Base-by-base conservation (phyloP, 2,113 vertebrate species). In the Tenebrosternarchus preto region DNA sequence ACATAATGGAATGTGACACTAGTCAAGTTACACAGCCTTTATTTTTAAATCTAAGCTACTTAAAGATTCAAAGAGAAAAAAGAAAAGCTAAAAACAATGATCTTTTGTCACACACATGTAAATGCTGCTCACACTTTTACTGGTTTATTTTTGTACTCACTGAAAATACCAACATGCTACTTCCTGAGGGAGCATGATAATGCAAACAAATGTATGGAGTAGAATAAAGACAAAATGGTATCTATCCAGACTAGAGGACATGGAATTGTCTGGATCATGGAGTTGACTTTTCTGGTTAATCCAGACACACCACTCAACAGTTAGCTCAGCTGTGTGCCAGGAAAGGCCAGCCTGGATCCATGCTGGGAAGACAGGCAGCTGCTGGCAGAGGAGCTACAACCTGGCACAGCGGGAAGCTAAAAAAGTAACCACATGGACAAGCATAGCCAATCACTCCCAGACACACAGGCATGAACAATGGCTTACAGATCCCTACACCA, bases 401-500 rank as follows among this genome's bases (percentile, higher is more conserved):
- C 81, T n/a, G 79, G 82, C 80, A 76, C 88, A 89, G 88, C 82
- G 84, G 87, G 87, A 86, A 76, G 73, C 73, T 80, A 84, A 22
- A 81, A 85, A 87, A 85, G 81, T 87, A 88, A 87, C 87, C 87
- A 85, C 87, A 90, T 85, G 80, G 77, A 87, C 82, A 86, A 83
- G 82, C 88, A 83, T 86, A 78, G 83, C 86, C 72, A 85, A 89
- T 88, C 83, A 82, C 77, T 87, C 72, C 80, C 86, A 88, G 82
- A 86, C 73, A 70, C 76, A 74, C 63, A 79, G 53, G 72, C 67
- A 70, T 68, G 53, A 46, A 83, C 74, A 73, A 82, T 71, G 57
- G 31, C 79, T 76, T 75, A 75, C 83, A 84, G 79, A 81, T 76
- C 68, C 19, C n/a, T 31, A 69, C 27, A 64, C 69, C n/a, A 20